These are phyloP conservation scores for Wasmannia auropunctata DNA, from an alignment of 1,140 invertebrate genomes.

Conservation along the genomic window DNA sequence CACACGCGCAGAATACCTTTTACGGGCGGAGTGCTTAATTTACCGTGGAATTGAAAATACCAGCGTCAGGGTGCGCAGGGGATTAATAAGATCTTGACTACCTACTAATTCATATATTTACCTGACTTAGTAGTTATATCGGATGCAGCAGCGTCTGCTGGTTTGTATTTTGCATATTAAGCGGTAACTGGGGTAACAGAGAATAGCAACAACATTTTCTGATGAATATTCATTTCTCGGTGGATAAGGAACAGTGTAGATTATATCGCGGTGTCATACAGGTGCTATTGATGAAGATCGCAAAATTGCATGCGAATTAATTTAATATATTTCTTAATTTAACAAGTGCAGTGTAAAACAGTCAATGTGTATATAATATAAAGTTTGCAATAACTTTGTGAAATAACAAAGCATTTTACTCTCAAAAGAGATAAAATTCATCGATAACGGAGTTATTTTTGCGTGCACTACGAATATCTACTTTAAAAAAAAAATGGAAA, in stretches of 20 bases:
- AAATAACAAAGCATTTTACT: neutral
- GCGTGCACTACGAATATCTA: neutral
- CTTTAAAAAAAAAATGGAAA: neutral
- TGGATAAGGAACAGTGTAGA: constrained; percentile 13
- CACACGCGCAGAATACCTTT: neutral
- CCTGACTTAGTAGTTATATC: constrained; percentile 3
- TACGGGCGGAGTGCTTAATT: constrained; percentile 18
- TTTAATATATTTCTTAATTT: too few species aligned
- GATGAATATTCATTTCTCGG: constrained; percentile 45
- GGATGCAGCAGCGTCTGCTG: neutral
- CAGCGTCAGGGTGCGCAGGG: neutral
- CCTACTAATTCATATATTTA: constrained; percentile 53
- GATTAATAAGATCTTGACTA: constrained; percentile 44
- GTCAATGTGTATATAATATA: neutral
- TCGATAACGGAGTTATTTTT: neutral
- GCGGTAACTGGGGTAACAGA: constrained; percentile 28
- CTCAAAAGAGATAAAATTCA: neutral
- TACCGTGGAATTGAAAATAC: constrained; percentile 28
- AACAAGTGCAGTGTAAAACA: neutral
- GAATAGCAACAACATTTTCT: constrained; percentile 48
- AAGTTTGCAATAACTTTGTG: neutral
- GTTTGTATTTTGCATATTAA: constrained; percentile 46
- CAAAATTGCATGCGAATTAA: neutral
- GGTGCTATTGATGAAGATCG: neutral
- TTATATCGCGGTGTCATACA: neutral